A percentile compares a stretch with the other conserved stretches of the same genome.
Conservation (phyloP, 1,140 invertebrate species). For the Drosophila eugracilis region DNA sequence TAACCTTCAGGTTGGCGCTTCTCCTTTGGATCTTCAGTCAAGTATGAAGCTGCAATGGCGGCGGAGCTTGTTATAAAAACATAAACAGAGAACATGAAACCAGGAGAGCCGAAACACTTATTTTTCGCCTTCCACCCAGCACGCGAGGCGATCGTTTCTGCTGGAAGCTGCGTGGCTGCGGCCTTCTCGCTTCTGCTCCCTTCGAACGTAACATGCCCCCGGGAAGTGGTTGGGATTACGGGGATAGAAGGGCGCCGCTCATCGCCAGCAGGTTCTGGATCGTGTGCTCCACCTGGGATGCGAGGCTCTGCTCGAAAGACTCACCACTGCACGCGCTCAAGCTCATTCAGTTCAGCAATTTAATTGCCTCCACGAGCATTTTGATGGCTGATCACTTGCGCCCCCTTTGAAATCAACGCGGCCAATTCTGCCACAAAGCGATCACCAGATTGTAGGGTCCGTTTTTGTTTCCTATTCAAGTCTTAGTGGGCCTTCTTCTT, state of each 20-base stretch:
- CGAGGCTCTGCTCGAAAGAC: too few relatives aligned
- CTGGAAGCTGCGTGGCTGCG: too few relatives aligned
- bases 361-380: slow-evolving; percentile 81
- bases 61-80: slow-evolving; percentile 58
- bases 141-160: slow-evolving; percentile 18
- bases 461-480: slow-evolving; percentile 10
- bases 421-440: slow-evolving; percentile 68
- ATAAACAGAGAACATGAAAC: slow-evolving; percentile 46
- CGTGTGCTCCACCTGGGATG: slow-evolving; percentile 52
- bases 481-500: too few relatives aligned
- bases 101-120: too few relatives aligned
- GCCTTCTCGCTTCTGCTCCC: too few relatives aligned
- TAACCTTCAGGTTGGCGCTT: slow-evolving; percentile 62
- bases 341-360: slow-evolving; percentile 66
- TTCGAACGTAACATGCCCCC: too few relatives aligned
- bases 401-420: slow-evolving; percentile 70
- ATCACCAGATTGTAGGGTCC: slow-evolving; percentile 19
- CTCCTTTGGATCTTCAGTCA: slow-evolving; percentile 45
- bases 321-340: slow-evolving; percentile 43
- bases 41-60: too few relatives aligned
- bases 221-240: too few relatives aligned
- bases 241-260: slow-evolving; percentile 12
- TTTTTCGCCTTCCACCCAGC: too few relatives aligned
- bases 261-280: slow-evolving; percentile 49
- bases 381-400: slow-evolving; percentile 82